These are phyloP conservation scores for Panulirus ornatus DNA, from an alignment of 1,140 invertebrate species.

Conservation along the genomic window DNA sequence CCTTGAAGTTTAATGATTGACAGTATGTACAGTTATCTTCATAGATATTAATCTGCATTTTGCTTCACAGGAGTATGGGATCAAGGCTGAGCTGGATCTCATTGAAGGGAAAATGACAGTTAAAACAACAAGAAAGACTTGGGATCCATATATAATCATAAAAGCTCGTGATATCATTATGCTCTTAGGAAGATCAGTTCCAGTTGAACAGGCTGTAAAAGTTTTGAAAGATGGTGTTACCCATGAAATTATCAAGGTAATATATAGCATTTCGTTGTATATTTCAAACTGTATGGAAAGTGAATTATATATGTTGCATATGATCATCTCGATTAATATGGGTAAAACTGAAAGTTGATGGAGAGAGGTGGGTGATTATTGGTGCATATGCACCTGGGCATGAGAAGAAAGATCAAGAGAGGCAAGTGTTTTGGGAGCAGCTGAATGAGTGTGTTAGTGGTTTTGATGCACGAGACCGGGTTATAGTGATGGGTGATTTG, in stretches of 20 bases:
- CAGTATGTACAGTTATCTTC: background rate
- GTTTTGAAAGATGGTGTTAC: constrained; percentile 91
- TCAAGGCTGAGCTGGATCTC: constrained; percentile 95
- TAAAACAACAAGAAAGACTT: constrained; percentile 96
- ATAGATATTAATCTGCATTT: background rate
- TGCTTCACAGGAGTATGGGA: constrained; percentile 81
- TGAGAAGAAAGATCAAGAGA: too few species aligned
- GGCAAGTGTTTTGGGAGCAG: too few species aligned
- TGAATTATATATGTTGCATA: too few species aligned
- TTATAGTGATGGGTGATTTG: too few species aligned
- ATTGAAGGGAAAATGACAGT: constrained; percentile 98
- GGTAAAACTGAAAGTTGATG: too few species aligned
- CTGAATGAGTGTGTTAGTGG: too few species aligned
- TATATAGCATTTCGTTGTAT: constrained; percentile 78
- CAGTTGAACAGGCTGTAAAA: constrained; percentile 94
- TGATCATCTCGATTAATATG: too few species aligned
- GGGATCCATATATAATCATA: constrained; percentile 98
- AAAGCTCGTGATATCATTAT: constrained; percentile 98
- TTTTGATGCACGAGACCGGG: too few species aligned
- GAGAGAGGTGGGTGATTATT: too few species aligned
- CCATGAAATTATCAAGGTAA: constrained; percentile 98
- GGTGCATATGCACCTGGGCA: too few species aligned
- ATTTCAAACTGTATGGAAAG: too few species aligned
- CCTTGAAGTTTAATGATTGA: too few species aligned
- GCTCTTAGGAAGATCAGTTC: constrained; percentile 95